Evolutionary conservation across 2,113 vertebrate species (phyloP).

Genomic region (Engystomops pustulosus): DNA sequence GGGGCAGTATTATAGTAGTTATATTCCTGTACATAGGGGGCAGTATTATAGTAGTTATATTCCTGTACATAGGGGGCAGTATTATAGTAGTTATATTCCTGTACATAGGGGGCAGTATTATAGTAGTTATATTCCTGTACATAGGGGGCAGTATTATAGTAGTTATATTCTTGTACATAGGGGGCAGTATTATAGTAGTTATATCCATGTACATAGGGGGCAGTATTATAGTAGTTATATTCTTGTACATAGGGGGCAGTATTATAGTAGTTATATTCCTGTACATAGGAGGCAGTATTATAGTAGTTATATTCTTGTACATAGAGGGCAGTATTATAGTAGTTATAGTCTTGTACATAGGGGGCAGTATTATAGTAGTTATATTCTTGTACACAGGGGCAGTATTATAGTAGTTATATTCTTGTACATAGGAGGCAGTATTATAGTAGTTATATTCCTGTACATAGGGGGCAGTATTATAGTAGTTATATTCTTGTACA

Average conservation of each 20-base stretch:
- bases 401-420: slow-evolving; percentile 11
- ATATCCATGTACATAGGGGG: not conserved
- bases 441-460: slow-evolving; percentile 14
- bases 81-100: not conserved
- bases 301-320: slow-evolving; percentile 2
- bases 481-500: not conserved
- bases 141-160: not conserved
- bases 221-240: slow-evolving; percentile 10
- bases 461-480: not conserved
- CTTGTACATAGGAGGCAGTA: not conserved
- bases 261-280: slow-evolving; percentile 12
- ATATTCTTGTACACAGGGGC: not conserved
- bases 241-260: slow-evolving; percentile 4
- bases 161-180: not conserved
- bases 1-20: slow-evolving; percentile 21
- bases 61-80: not conserved
- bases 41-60: slow-evolving; percentile 25
- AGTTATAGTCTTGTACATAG: not conserved
- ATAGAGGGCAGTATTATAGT: not conserved
- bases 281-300: not conserved
- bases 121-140: slow-evolving; percentile 9
- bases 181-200: not conserved
- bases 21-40: not conserved
- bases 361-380: not conserved
- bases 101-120: not conserved